Base-by-base conservation (phyloP, 2,797 vertebrate species). In the Dermochelys coriacea region DNA sequence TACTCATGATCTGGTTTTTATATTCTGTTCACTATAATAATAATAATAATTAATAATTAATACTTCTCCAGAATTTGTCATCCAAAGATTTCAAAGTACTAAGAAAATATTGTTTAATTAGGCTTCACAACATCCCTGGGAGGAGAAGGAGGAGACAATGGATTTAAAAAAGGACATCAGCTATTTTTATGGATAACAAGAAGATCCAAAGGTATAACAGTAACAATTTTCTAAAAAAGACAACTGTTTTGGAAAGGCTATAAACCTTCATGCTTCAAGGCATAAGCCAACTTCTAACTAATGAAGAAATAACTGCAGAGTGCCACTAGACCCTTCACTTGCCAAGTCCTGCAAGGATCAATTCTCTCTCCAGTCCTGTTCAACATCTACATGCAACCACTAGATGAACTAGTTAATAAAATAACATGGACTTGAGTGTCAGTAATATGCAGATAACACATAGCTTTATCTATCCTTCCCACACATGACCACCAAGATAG, bases 401-500 rank as follows among this genome's bases (percentile, higher is more conserved):
- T 7, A n/a, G 31, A 47, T 71, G 59, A 14, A 78, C 79, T 52
- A 29, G 57, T 41, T 68, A 29, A 51, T 41, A 19, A 12, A 34
- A 59, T 81, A 89, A 47, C 80, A 16, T 4, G 52, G 31, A 68
- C 50, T 37, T 74, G 71, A 25, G 23, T 2, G 77, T 12, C 78
- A 80, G n/a, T 47, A 16, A 8, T 45, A 54, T 18, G 31, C 71
- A 37, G 37, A 51, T 50, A 45, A 4, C 9, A 68, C 0, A 0
- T 50, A 68, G 68, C 49, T 45, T 57, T 75, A 10, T n/a, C n/a
- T 82, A 68, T 93, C 64, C 77, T 83, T 54, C 51, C 8, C 0
- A 0, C 19, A 64, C 5, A 1, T 14, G 8, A 54, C 6, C 6
- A 8, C 1, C 50, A 31, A 80, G 68, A 29, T 21, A 15, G 52